phyloP scores from a whole-genome alignment of 2,797 vertebrate species.

The Trachops cirrhosus region DNA sequence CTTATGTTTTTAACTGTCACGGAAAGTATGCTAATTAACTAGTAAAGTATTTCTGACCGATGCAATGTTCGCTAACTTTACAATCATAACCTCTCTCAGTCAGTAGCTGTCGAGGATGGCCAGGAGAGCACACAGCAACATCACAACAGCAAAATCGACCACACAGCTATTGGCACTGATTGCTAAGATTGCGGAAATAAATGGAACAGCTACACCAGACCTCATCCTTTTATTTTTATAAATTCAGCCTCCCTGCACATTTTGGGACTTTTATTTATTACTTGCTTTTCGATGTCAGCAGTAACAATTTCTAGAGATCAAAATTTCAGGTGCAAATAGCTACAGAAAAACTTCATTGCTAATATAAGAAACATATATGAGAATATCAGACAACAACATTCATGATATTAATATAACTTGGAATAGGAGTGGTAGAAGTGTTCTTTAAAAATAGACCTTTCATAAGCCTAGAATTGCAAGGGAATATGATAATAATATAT shows the following conservation, averaged over 20 bases:
- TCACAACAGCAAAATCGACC: background rate
- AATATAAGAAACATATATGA: background rate
- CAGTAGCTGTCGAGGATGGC: background rate
- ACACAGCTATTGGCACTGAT: background rate
- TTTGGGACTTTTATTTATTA: background rate
- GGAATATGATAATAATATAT: background rate
- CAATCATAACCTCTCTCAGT: background rate
- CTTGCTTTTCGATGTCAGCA: background rate
- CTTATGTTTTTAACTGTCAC: background rate
- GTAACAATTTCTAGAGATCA: background rate
- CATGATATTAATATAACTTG: background rate
- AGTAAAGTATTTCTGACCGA: background rate
- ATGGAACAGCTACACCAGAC: background rate
- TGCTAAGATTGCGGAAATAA: background rate
- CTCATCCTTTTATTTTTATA: background rate
- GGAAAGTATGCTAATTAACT: background rate
- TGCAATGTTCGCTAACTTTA: background rate
- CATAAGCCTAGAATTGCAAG: background rate
- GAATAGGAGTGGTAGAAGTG: background rate
- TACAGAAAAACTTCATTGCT: background rate
- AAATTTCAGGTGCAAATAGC: background rate
- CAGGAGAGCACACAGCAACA: background rate
- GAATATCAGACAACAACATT: background rate
- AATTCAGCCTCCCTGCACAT: background rate
- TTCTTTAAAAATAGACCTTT: background rate